Evolutionary conservation across 2,888 invertebrate genomes (phyloP).

Genomic region (Ectobius pallidus): DNA sequence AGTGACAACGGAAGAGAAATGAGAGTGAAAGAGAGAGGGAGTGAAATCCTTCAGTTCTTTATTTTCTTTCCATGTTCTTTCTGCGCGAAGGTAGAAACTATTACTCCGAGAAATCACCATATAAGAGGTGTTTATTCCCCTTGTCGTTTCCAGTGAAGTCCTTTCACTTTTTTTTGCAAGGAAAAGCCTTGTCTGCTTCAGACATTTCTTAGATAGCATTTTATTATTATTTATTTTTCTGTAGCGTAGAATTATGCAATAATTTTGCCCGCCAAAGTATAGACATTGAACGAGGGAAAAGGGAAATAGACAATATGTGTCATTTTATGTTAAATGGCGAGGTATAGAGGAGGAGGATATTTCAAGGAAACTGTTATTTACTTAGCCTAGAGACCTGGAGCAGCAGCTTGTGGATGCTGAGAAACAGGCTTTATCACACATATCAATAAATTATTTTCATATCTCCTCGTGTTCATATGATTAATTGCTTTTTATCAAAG

Average conservation of each 20-base stretch:
- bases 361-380: too few relatives aligned
- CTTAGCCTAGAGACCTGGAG: too few relatives aligned
- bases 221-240: background rate
- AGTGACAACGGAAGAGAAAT: too few relatives aligned
- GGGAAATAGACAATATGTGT: too few relatives aligned
- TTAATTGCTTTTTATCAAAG: too few relatives aligned
- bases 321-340: too few relatives aligned
- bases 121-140: conserved; percentile 22
- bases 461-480: too few relatives aligned
- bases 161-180: conserved; percentile 1
- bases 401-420: too few relatives aligned
- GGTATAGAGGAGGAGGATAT: too few relatives aligned
- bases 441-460: too few relatives aligned
- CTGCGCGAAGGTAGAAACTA: conserved; percentile 10
- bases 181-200: background rate
- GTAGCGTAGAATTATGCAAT: background rate
- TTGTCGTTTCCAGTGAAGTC: background rate
- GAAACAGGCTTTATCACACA: too few relatives aligned
- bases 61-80: background rate
- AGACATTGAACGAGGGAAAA: background rate
- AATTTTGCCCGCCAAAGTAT: background rate
- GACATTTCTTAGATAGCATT: background rate
- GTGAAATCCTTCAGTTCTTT: background rate
- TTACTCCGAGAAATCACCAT: conserved; percentile 17
- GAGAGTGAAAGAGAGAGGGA: background rate